Percentiles rank a stretch among this genome's conserved stretches.
These are phyloP conservation scores for Cervus canadensis DNA, from an alignment of 2,113 vertebrate genomes.

Conservation along the genomic window DNA sequence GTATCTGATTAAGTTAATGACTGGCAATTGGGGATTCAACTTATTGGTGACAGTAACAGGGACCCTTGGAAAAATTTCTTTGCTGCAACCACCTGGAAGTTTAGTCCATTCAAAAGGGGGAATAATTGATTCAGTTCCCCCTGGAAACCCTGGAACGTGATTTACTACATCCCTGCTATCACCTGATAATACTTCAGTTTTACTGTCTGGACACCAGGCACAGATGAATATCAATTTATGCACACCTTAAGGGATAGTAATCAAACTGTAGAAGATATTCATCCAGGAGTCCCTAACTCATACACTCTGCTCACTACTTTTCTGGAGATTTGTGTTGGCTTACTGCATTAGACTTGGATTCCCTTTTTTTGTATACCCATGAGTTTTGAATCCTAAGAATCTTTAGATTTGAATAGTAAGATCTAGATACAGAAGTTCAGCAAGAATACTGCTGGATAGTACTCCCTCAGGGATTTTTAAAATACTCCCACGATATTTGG, in stretches of 20 bases:
- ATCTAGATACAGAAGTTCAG: not conserved
- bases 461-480: not conserved
- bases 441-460: not conserved
- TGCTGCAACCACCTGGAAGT: not conserved
- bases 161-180: not conserved
- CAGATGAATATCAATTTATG: not conserved
- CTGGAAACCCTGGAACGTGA: not conserved
- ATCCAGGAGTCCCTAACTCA: not conserved
- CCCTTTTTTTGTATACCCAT: not conserved
- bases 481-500: not conserved
- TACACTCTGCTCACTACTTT: not conserved
- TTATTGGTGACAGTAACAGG: not conserved
- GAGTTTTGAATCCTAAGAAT: not conserved
- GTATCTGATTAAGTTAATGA: not conserved
- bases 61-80: not conserved
- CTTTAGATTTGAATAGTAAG: not conserved
- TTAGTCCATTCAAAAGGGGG: not conserved
- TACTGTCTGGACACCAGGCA: not conserved
- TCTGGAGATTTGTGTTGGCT: not conserved
- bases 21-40: not conserved
- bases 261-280: not conserved
- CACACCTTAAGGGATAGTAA: not conserved
- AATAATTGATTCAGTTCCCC: not conserved
- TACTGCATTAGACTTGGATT: not conserved
- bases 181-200: not conserved